A percentile compares a stretch with the other conserved stretches of the same genome.
These are phyloP conservation scores for Bos indicus DNA, from an alignment of 2,113 vertebrate species.

Conservation along the genomic window DNA sequence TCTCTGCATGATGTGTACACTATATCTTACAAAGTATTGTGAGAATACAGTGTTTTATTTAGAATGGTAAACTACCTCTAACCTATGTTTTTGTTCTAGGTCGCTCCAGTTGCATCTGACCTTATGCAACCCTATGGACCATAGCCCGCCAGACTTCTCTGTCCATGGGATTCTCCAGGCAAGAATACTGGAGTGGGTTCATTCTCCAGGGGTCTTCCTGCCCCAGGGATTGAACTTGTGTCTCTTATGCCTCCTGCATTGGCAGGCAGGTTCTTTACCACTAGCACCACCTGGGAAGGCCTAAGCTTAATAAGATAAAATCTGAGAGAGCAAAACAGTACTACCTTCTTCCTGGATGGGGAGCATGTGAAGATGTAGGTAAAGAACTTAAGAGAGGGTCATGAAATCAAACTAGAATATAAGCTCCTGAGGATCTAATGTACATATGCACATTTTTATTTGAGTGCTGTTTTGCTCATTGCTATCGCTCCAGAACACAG, in stretches of 20 bases:
- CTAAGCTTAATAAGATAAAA: neutral
- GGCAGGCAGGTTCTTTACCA: neutral
- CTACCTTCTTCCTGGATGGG: neutral
- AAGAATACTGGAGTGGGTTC: neutral
- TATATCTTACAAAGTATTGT: neutral
- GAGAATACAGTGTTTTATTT: neutral
- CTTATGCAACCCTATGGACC: neutral
- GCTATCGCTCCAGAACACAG: neutral
- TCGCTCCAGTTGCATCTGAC: neutral
- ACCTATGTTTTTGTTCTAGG: neutral
- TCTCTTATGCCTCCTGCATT: neutral
- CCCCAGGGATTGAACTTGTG: neutral
- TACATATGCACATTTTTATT: neutral
- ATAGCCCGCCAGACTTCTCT: neutral
- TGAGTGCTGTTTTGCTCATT: neutral
- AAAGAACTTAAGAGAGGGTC: neutral
- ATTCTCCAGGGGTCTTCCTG: neutral
- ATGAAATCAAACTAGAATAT: neutral
- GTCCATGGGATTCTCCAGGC: neutral
- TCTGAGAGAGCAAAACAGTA: neutral
- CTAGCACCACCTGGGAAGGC: neutral
- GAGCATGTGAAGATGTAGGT: too few species aligned
- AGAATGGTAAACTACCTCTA: neutral
- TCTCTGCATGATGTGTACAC: neutral
- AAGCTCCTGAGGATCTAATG: neutral